These are phyloP conservation scores for Stictocephala bisonia DNA, from an alignment of 2,888 invertebrate species.

Conservation along the genomic window DNA sequence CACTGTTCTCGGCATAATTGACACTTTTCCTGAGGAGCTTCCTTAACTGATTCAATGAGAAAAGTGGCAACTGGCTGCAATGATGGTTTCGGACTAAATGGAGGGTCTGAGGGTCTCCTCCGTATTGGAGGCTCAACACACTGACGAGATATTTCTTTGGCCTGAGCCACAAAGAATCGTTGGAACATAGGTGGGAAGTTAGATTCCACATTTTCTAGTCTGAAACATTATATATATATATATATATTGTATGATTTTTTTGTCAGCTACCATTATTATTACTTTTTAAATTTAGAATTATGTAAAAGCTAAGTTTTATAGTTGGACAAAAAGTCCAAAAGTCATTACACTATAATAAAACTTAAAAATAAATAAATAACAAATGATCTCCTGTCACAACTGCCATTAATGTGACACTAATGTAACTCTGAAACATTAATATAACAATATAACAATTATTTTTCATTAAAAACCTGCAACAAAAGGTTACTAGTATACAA, in stretches of 20 bases:
- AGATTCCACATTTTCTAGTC: conserved; percentile 70
- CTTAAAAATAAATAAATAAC: too few relatives aligned
- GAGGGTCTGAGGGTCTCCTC: conserved; percentile 67
- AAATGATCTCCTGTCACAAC: too few relatives aligned
- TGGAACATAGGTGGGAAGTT: conserved; percentile 75
- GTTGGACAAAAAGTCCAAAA: too few relatives aligned
- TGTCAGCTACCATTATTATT: too few relatives aligned
- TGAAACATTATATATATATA: conserved; percentile 61
- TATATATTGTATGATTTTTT: neutral
- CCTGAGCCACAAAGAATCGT: conserved; percentile 73
- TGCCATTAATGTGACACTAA: too few relatives aligned
- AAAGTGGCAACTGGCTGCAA: conserved; percentile 71
- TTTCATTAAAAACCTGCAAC: too few relatives aligned
- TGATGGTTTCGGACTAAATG: conserved; percentile 73
- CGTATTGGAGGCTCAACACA: conserved; percentile 77
- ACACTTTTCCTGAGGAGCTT: conserved; percentile 73
- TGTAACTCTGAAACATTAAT: too few relatives aligned
- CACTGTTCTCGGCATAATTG: conserved; percentile 72
- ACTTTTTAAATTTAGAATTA: too few relatives aligned
- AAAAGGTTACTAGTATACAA: too few relatives aligned
- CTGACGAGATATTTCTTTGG: conserved; percentile 74
- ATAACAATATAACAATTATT: too few relatives aligned
- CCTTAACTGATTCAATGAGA: conserved; percentile 72
- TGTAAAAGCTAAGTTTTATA: too few relatives aligned
- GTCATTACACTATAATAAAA: too few relatives aligned